Evolutionary conservation across 2,113 vertebrate genomes (phyloP), one percentile per base, ranked within the genome.

Genomic region (Larimichthys crocea): DNA sequence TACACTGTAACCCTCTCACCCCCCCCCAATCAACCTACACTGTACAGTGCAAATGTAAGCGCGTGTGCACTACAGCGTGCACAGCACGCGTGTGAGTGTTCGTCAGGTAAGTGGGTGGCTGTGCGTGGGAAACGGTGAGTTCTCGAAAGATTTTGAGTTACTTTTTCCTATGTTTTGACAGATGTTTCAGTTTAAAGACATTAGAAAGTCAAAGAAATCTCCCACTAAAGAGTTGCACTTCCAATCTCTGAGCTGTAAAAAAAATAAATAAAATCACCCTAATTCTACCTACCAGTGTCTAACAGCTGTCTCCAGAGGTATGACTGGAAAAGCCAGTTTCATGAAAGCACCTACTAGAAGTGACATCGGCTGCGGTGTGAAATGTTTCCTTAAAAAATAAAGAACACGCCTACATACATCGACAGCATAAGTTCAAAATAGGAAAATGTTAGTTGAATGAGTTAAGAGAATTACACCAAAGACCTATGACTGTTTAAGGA

Each of bases 151-250:
- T 42, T 61, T n/a, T 61, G 10, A 69, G 11, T 44, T 59, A 52
- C 31, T 68, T 80, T 75, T 86, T 64, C 44, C 59, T 71, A 46
- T 79, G 61, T 82, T 83, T 71, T 63, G 35, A 85, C 79, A 70
- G 74, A 79, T 77, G 80, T 63, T 71, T 66, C 24, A 3, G 20
- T 76, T 84, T 65, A 56, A 68, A 61, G 57, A 11, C 16, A 68
- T 46, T 24, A 3, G 35, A 17, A 24, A 49, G 31, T 46, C n/a
- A 26, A 35, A 72, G 31, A 61, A 35, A 61, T 50, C 5, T 44
- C 16, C 64, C 3, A 5, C 29, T 22, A 40, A 53, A 44, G 14
- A 64, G 55, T 19, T 60, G 44, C 14, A 42, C 22, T 57, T 69
- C 3, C n/a, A 52, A 52, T 64, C 17, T 17, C 1, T 63, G 70